Percentiles rank a stretch among this genome's conserved stretches.
phyloP scores from a whole-genome alignment of 2,888 invertebrate genomes.

The Tromatobia lineatoria region DNA sequence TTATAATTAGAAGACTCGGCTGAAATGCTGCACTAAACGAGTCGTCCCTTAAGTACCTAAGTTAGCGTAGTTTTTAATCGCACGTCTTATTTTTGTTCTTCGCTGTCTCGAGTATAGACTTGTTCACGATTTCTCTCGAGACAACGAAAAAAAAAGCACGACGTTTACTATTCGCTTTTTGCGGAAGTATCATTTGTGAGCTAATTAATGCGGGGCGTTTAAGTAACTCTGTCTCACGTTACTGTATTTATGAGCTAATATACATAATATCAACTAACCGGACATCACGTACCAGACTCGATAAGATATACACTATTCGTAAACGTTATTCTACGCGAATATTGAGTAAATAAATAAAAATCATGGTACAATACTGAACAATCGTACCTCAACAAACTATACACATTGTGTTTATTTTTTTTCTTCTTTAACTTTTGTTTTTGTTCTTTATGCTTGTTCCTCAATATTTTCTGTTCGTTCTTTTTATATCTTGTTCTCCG shows the following conservation, averaged over 20 bases:
- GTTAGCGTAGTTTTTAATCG: slow-evolving; percentile 50
- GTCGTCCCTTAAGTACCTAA: slow-evolving; percentile 60
- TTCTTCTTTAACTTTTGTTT: background rate
- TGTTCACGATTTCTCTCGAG: background rate
- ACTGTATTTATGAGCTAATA: slow-evolving; percentile 47
- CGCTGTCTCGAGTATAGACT: slow-evolving; percentile 2
- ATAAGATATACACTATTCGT: slow-evolving; percentile 55
- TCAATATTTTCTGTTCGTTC: background rate
- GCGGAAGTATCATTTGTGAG: slow-evolving; percentile 60
- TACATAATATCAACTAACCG: slow-evolving; percentile 46
- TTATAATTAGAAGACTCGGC: slow-evolving; percentile 55
- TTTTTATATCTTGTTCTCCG: slow-evolving; percentile 2
- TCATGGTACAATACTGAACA: slow-evolving; percentile 53
- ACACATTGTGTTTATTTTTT: slow-evolving; percentile 22
- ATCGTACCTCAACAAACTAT: slow-evolving; percentile 53
- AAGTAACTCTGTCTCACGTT: slow-evolving; percentile 45
- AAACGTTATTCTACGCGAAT: slow-evolving; percentile 51
- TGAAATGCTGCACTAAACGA: slow-evolving; percentile 55
- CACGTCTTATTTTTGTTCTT: slow-evolving; percentile 2
- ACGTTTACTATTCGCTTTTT: slow-evolving; percentile 41
- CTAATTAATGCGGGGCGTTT: slow-evolving; percentile 47
- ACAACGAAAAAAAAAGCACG: slow-evolving; percentile 13
- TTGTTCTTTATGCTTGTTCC: slow-evolving; percentile 3
- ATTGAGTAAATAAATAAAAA: slow-evolving; percentile 58
- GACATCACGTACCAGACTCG: slow-evolving; percentile 52